These are phyloP conservation scores for Pithys albifrons DNA, from an alignment of 2,113 vertebrate genomes.

Conservation along the genomic window DNA sequence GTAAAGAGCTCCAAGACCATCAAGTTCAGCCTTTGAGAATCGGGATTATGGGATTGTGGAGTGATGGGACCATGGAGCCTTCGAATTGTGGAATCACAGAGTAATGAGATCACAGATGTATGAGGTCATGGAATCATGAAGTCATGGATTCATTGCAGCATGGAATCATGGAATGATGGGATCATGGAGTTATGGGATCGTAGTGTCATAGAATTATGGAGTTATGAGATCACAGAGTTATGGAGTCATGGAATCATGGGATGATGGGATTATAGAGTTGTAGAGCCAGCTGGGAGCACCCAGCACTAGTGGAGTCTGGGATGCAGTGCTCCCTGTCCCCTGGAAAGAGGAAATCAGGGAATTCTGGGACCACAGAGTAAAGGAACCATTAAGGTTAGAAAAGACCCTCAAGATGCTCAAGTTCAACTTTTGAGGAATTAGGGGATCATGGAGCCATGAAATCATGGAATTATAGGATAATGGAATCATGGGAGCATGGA, in stretches of 20 bases:
- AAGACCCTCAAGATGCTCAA: not conserved
- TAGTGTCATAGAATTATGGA: too few relatives aligned
- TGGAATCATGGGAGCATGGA: not conserved
- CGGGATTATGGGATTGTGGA: not conserved
- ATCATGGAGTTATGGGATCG: too few relatives aligned
- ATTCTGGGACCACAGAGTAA: not conserved
- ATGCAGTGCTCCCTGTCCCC: not conserved
- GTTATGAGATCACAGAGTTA: too few relatives aligned
- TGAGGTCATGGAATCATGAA: not conserved
- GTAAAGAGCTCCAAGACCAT: not conserved
- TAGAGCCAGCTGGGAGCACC: not conserved
- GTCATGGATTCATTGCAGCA: not conserved
- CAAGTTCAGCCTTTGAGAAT: not conserved
- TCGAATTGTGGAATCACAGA: not conserved
- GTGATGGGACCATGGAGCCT: not conserved
- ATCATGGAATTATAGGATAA: not conserved
- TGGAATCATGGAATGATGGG: not conserved
- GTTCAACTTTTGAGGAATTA: too few relatives aligned
- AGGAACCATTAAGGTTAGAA: not conserved
- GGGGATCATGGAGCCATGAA: not conserved
- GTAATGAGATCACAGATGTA: too few relatives aligned
- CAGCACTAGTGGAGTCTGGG: not conserved
- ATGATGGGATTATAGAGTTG: not conserved
- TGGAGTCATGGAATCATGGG: not conserved
- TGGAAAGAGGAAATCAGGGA: not conserved